phyloP scores from a whole-genome alignment of 2,113 vertebrate species.

The Climacteris rufus region DNA sequence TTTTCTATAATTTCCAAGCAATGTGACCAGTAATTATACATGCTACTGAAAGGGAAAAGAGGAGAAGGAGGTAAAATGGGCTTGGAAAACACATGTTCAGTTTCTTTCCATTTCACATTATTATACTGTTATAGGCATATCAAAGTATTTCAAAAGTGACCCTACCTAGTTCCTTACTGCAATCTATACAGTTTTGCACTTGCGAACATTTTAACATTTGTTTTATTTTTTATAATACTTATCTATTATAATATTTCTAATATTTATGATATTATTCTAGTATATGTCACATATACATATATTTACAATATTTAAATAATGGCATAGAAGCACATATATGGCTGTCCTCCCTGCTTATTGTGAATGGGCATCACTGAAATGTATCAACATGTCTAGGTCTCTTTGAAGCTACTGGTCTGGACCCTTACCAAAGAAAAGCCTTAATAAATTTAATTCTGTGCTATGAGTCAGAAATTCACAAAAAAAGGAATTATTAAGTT shows the following conservation, averaged over 20 bases:
- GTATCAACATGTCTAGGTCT: neutral
- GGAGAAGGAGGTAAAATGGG: neutral
- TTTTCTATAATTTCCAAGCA: neutral
- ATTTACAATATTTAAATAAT: neutral
- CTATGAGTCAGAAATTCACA: neutral
- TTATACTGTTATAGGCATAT: neutral
- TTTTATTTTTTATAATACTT: neutral
- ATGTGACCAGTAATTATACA: neutral
- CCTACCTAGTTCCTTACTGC: neutral
- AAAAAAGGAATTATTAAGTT: neutral
- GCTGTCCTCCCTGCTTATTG: neutral
- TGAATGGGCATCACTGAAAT: neutral
- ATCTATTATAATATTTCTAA: neutral
- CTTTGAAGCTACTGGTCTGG: neutral
- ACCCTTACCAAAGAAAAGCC: neutral
- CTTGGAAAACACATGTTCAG: neutral
- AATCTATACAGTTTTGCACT: neutral
- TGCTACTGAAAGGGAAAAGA: neutral
- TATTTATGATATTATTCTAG: no score
- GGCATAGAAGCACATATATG: neutral
- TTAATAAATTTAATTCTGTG: neutral
- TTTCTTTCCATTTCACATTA: neutral
- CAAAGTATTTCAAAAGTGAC: neutral
- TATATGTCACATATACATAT: neutral
- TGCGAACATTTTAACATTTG: neutral